A percentile compares a stretch with the other conserved stretches of the same genome.
These are phyloP conservation scores for Amphiura filiformis DNA, from an alignment of 35 echinoderm and acorn worm genomes.

Conservation along the genomic window DNA sequence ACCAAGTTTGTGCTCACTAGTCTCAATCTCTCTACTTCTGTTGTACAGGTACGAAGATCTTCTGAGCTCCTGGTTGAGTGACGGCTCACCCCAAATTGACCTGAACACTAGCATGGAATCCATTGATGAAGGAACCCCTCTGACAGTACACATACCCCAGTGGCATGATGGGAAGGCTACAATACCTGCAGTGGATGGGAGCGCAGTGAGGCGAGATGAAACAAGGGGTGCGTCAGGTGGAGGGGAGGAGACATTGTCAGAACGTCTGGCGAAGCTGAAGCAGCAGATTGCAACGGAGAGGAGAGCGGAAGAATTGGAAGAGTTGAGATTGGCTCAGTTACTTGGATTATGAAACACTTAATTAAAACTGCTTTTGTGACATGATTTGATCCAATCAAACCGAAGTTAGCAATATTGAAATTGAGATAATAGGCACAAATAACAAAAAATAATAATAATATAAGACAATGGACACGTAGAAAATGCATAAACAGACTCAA, in stretches of 20 bases:
- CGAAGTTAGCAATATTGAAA: too few relatives aligned
- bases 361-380: not conserved
- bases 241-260: not conserved
- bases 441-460: not conserved
- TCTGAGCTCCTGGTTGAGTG: not conserved
- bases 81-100: not conserved
- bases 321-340: constrained; percentile 1
- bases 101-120: not conserved
- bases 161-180: not conserved
- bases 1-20: not conserved
- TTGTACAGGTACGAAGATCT: not conserved
- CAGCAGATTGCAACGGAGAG: not conserved
- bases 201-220: not conserved
- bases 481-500: too few relatives aligned
- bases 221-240: not conserved
- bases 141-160: not conserved
- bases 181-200: too few relatives aligned
- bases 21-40: not conserved
- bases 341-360: constrained; percentile 10
- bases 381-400: not conserved
- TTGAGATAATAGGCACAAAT: not conserved
- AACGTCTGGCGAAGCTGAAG: not conserved
- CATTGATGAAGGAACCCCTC: not conserved
- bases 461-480: too few relatives aligned
- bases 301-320: not conserved